These are phyloP conservation scores for Moxostoma hubbsi DNA, from an alignment of 2,797 vertebrate species.

Conservation along the genomic window DNA sequence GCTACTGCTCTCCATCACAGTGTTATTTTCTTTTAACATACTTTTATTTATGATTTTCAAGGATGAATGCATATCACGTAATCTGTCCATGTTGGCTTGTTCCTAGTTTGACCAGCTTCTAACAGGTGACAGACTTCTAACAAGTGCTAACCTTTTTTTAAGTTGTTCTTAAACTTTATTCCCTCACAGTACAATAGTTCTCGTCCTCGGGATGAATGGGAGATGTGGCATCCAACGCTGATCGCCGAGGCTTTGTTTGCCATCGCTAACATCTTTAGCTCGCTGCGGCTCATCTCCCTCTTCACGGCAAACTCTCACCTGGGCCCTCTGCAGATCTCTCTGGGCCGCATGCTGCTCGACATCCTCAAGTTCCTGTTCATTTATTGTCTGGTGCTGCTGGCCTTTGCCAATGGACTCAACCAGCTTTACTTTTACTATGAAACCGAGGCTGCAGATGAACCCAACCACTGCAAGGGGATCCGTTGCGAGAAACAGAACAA, in stretches of 20 bases:
- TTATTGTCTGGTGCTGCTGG: constrained; percentile 94
- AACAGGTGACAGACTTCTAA: too few relatives aligned
- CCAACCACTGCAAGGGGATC: constrained; percentile 95
- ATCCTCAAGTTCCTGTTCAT: constrained; percentile 72
- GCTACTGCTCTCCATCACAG: too few relatives aligned
- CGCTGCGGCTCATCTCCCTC: constrained; percentile 93
- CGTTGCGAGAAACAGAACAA: constrained; percentile 98
- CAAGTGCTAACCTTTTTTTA: too few relatives aligned
- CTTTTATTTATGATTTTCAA: too few relatives aligned
- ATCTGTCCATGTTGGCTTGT: too few relatives aligned
- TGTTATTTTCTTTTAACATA: too few relatives aligned
- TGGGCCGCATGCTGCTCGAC: too few relatives aligned
- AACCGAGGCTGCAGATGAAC: constrained; percentile 95
- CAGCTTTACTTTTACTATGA: constrained; percentile 98
- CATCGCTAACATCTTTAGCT: constrained; percentile 98
- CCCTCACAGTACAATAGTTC: constrained; percentile 88
- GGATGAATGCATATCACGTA: too few relatives aligned
- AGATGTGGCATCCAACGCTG: constrained; percentile 97
- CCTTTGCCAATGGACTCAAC: constrained; percentile 95
- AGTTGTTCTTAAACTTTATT: too few relatives aligned
- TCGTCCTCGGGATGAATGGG: constrained; percentile 93
- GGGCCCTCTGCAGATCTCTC: constrained; percentile 73
- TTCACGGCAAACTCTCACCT: constrained; percentile 98
- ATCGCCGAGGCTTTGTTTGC: constrained; percentile 96
- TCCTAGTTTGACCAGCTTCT: too few relatives aligned